Percentiles rank a stretch among this genome's conserved stretches.
These are phyloP conservation scores for Leptodactylus fallax DNA, from an alignment of 2,797 vertebrate species.

Conservation along the genomic window DNA sequence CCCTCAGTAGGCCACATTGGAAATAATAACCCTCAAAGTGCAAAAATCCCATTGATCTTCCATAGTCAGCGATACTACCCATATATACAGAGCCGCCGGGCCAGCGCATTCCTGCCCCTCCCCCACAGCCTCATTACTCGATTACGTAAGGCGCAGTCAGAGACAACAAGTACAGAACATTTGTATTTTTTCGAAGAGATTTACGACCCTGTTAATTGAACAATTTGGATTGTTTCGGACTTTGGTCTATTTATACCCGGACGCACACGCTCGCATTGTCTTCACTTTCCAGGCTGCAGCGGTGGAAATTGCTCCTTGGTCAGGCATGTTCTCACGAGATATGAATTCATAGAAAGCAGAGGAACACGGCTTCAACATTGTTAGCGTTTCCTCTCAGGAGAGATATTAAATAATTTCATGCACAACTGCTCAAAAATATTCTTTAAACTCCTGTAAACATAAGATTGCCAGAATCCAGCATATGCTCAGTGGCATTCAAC, in stretches of 20 bases:
- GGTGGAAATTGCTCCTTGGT: slow-evolving; percentile 71
- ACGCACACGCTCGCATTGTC: slow-evolving; percentile 62
- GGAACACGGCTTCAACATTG: slow-evolving; percentile 73
- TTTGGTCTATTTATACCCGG: slow-evolving; percentile 59
- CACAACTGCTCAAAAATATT: slow-evolving; percentile 77
- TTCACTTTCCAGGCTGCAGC: slow-evolving; percentile 62
- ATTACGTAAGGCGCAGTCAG: slow-evolving; percentile 12
- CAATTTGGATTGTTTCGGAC: slow-evolving; percentile 42
- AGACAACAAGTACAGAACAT: slow-evolving; percentile 47
- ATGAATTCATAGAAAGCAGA: slow-evolving; percentile 72
- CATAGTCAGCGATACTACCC: neutral
- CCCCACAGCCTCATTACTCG: neutral
- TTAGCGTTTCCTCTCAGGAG: slow-evolving; percentile 79
- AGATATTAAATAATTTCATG: slow-evolving; percentile 80
- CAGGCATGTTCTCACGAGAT: slow-evolving; percentile 75
- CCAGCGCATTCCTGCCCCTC: neutral
- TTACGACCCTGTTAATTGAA: slow-evolving; percentile 40
- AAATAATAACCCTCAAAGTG: neutral
- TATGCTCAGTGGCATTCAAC: slow-evolving; percentile 74
- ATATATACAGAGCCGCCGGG: neutral
- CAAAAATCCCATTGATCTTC: neutral
- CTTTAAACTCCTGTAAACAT: slow-evolving; percentile 78
- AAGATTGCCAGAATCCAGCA: slow-evolving; percentile 76
- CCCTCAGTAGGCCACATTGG: neutral
- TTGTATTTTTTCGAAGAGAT: slow-evolving; percentile 12